Conservation (phyloP, 2,113 vertebrate species). For the Pavo muticus region DNA sequence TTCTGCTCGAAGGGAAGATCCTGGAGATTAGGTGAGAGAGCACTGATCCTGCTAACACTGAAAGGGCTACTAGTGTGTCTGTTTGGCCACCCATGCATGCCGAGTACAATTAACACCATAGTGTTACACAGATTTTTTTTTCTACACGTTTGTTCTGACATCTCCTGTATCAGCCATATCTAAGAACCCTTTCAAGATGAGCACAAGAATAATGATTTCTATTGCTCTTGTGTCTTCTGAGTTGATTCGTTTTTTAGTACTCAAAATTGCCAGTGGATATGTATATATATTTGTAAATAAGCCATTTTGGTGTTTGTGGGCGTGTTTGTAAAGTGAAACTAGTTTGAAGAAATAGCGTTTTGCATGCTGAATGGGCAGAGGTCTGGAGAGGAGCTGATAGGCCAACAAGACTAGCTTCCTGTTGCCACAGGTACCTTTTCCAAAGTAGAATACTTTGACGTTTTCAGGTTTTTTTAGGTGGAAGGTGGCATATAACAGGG, state of each 20-base stretch:
- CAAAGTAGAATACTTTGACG: neutral
- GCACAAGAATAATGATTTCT: neutral
- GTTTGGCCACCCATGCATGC: neutral
- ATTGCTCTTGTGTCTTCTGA: neutral
- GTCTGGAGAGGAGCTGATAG: conserved; percentile 14
- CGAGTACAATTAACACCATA: neutral
- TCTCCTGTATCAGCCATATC: neutral
- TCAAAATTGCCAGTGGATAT: neutral
- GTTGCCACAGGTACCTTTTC: neutral
- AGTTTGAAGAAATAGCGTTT: neutral
- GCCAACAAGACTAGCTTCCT: neutral
- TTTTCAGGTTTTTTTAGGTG: neutral
- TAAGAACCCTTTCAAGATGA: neutral
- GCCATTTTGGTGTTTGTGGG: neutral
- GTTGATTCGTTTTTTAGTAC: neutral
- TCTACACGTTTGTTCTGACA: neutral
- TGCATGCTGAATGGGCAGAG: neutral
- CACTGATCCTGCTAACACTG: neutral
- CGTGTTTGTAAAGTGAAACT: neutral
- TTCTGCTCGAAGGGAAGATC: neutral
- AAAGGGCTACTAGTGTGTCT: neutral
- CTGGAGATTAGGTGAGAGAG: neutral
- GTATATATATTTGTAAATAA: neutral
- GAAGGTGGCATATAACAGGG: neutral
- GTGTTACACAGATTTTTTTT: neutral